phyloP scores from a whole-genome alignment of 1,140 invertebrate genomes.

The Agrilus planipennis region DNA sequence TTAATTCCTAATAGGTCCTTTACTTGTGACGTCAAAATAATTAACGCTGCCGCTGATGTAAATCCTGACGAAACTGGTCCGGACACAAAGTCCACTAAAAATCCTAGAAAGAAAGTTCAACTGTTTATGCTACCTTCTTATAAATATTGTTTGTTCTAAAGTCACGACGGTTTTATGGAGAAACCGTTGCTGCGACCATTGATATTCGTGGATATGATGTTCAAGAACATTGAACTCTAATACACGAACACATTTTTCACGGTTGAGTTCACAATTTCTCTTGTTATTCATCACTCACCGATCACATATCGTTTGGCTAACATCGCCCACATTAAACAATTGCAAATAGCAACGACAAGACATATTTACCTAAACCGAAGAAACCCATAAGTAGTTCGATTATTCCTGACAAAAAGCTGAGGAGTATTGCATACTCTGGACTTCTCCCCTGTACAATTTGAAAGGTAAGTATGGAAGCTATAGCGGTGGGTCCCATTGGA shows the following conservation, averaged over 20 bases:
- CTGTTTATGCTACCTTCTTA: too few relatives aligned
- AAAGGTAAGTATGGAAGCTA: constrained; percentile 68
- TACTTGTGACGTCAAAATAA: constrained; percentile 79
- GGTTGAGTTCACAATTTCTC: too few relatives aligned
- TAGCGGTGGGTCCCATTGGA: constrained; percentile 77
- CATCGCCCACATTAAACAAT: too few relatives aligned
- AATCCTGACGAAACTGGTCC: constrained; percentile 87
- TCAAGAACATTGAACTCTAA: too few relatives aligned
- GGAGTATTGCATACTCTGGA: constrained; percentile 62
- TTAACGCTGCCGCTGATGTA: constrained; percentile 83
- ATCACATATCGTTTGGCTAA: too few relatives aligned
- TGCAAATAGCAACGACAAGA: not conserved
- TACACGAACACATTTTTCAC: too few relatives aligned
- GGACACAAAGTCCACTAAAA: constrained; percentile 87
- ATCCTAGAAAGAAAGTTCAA: constrained; percentile 65
- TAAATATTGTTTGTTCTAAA: too few relatives aligned
- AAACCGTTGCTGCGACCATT: too few relatives aligned
- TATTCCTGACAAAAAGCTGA: constrained; percentile 67
- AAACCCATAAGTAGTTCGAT: constrained; percentile 77
- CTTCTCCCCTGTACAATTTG: constrained; percentile 57
- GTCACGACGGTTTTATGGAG: too few relatives aligned
- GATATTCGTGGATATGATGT: too few relatives aligned
- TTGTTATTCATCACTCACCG: too few relatives aligned
- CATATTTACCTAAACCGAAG: constrained; percentile 62
- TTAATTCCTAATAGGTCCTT: constrained; percentile 72